Conservation (phyloP, 2,888 invertebrate species). For the Harmothoe impar region DNA sequence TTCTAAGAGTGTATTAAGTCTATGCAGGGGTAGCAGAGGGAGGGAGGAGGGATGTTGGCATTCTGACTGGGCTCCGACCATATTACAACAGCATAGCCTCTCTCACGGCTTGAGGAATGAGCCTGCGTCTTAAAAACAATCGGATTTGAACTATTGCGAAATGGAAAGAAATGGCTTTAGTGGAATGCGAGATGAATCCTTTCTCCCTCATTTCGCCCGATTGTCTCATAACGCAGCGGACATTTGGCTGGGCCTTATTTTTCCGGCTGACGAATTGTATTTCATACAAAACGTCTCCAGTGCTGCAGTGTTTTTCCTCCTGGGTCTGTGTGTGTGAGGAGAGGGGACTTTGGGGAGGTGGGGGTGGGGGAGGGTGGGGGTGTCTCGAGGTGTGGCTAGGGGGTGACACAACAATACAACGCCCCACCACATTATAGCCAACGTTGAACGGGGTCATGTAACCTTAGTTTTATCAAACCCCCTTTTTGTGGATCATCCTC, state of each 20-base stretch:
- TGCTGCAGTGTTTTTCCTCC: neutral
- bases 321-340: neutral
- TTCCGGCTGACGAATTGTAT: conserved; percentile 45
- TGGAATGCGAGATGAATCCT: neutral
- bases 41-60: neutral
- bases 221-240: conserved; percentile 35
- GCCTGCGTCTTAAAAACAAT: conserved; percentile 1
- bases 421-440: conserved; percentile 36
- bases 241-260: conserved; percentile 37
- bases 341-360: neutral
- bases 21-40: neutral
- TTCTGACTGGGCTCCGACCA: neutral
- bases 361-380: neutral
- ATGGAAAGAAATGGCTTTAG: conserved; percentile 41
- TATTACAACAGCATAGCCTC: conserved; percentile 16
- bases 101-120: conserved; percentile 38
- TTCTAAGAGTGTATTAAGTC: conserved; percentile 13
- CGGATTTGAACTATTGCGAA: conserved; percentile 50
- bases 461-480: conserved; percentile 37
- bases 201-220: neutral
- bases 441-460: conserved; percentile 38
- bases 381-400: neutral
- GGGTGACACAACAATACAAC: conserved; percentile 21
- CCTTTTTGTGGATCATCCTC: neutral
- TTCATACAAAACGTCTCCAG: conserved; percentile 37